Base-by-base conservation (phyloP, 2,888 invertebrate species). In the Candidula unifasciata region DNA sequence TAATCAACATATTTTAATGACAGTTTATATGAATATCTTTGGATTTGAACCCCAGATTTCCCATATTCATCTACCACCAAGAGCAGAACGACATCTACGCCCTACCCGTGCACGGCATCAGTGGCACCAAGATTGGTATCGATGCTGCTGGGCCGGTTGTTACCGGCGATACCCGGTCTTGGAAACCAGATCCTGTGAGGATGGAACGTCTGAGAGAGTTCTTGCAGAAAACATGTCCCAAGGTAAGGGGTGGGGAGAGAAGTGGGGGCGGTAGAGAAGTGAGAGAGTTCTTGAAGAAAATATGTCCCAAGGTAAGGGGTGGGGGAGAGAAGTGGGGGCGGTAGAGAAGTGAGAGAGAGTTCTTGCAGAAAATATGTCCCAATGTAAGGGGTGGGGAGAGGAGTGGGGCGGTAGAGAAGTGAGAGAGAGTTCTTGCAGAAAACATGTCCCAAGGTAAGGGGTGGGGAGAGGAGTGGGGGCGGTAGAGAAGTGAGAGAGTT, bases 81-180 rank as follows among this genome's bases (percentile, higher is more conserved):
- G 83, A 87, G 8, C 66, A 86, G 24, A 85, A 89, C 79, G 91
- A 92, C 85, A 86, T 90, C 80, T 93, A 93, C 83, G 92, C 91
- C 3, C 83, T 93, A 80, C 92, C 92, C 2, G 89, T 91, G 8
- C 90, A 93, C 83, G 92, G 90, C 2, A 92, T 91, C 87, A 88
- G 91, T 8, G 91, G 91, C 18, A 88, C 90, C 27, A 93, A 93
- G 87, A 89, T 93, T 24, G 93, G 93, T 0, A 87, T 92, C 30
- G 93, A 93, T 82, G 91, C 91, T 13, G 92, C 89, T 0, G 93
- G 93, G 0, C 89, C 89, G 16, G 85, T 87, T 5, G 91, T 92
- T 8, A 90, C 91, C 0, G 88, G 90, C 1, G 89, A 91, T 77
- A 92, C 91, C 27, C 86, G 93, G 79, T 90, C 87, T 0, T 93